Conservation (phyloP, 1,140 invertebrate species). For the Zaprionus kolodkinae region DNA sequence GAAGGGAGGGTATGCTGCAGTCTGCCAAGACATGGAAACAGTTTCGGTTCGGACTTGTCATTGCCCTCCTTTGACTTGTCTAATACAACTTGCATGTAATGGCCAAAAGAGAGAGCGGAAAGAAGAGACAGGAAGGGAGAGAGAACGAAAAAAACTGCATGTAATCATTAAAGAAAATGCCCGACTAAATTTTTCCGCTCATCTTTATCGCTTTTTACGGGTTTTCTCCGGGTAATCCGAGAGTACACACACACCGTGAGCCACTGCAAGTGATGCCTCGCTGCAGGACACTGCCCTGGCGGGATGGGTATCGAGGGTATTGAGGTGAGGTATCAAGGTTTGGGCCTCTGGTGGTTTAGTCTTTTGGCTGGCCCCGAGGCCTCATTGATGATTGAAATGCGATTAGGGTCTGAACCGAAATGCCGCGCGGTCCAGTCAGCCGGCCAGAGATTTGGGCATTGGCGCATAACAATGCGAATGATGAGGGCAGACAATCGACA, state of each 20-base stretch:
- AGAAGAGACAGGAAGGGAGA: background rate
- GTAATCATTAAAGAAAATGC: constrained; percentile 61
- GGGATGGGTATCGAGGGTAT: too few relatives aligned
- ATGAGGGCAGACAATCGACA: constrained; percentile 72
- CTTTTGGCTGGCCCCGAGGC: constrained; percentile 60
- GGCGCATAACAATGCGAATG: constrained; percentile 76
- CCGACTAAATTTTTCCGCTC: constrained; percentile 35
- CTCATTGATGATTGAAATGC: constrained; percentile 79
- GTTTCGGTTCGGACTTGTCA: constrained; percentile 43
- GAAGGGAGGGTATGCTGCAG: background rate
- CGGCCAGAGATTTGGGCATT: constrained; percentile 71
- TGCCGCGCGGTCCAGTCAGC: constrained; percentile 55
- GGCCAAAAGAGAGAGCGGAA: background rate
- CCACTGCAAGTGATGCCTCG: constrained; percentile 62
- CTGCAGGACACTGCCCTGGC: background rate
- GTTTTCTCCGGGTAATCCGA: constrained; percentile 46
- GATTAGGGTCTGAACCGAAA: constrained; percentile 63
- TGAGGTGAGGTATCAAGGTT: too few relatives aligned
- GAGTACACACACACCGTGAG: background rate
- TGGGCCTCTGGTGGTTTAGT: constrained; percentile 29
- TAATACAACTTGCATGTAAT: constrained; percentile 34
- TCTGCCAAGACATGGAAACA: constrained; percentile 47
- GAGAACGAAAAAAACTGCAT: constrained; percentile 55
- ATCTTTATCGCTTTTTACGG: constrained; percentile 8
- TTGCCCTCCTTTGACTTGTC: constrained; percentile 36